These are phyloP conservation scores for Actias luna DNA, from an alignment of 2,888 invertebrate species.

Conservation along the genomic window DNA sequence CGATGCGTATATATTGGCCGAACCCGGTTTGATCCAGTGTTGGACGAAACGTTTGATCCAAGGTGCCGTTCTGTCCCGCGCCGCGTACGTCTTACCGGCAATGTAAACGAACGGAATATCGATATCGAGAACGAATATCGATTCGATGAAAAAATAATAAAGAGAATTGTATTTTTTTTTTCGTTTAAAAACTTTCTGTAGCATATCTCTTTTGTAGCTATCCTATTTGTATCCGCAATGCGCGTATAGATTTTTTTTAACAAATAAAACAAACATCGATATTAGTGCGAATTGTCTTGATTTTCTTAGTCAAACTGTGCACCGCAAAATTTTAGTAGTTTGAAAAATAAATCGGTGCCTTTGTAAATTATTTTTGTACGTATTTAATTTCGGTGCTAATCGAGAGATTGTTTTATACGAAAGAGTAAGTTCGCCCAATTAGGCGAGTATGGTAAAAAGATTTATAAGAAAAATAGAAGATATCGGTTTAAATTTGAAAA, in stretches of 20 bases:
- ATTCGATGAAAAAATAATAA: background rate
- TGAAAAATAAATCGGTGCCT: constrained; percentile 23
- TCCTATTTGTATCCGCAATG: background rate
- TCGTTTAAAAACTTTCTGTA: background rate
- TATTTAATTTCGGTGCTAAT: constrained; percentile 21
- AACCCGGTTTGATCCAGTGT: background rate
- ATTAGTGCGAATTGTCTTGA: background rate
- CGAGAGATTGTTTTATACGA: background rate
- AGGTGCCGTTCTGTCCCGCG: no score
- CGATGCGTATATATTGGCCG: constrained; percentile 65
- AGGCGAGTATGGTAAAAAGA: background rate
- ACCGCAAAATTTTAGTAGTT: background rate
- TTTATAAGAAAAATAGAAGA: background rate
- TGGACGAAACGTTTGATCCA: background rate
- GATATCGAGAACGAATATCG: constrained; percentile 4
- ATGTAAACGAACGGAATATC: constrained; percentile 1
- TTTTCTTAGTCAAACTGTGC: background rate
- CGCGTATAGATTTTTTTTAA: background rate
- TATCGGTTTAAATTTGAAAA: background rate
- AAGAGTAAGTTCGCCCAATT: background rate
- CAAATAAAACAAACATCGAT: background rate
- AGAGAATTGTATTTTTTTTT: background rate
- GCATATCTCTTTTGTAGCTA: background rate
- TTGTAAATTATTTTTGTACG: constrained; percentile 20
- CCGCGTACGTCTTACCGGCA: no score